Evolutionary conservation across 2,888 invertebrate genomes (phyloP).

Genomic region (Colletes collaris): DNA sequence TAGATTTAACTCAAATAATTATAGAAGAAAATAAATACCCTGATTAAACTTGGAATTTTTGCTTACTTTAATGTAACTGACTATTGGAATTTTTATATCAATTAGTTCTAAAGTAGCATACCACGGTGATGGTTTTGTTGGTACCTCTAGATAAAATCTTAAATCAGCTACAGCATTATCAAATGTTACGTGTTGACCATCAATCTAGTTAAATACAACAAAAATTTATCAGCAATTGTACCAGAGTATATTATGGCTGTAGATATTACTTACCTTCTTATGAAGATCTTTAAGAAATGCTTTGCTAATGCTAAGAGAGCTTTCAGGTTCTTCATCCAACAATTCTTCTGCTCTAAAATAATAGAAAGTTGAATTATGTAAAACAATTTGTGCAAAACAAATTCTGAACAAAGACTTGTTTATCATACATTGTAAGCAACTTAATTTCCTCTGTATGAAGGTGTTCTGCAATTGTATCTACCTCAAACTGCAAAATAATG

Average conservation of each 20-base stretch:
- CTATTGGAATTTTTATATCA: constrained; percentile 62
- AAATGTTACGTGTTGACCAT: constrained; percentile 58
- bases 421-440: constrained; percentile 67
- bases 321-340: constrained; percentile 34
- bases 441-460: constrained; percentile 42
- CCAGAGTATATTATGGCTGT: constrained; percentile 1
- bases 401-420: constrained; percentile 15
- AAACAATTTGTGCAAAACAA: constrained; percentile 5
- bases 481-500: constrained; percentile 56
- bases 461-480: constrained; percentile 36
- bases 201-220: constrained; percentile 46
- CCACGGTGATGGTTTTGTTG: constrained; percentile 44
- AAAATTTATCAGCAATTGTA: constrained; percentile 11
- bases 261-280: constrained; percentile 52
- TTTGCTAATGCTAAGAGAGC: constrained; percentile 54
- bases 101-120: constrained; percentile 58
- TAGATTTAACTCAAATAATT: neutral
- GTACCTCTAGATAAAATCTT: constrained; percentile 54
- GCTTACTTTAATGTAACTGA: constrained; percentile 65
- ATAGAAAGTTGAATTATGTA: constrained; percentile 12
- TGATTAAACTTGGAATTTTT: neutral
- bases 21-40: neutral
- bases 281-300: constrained; percentile 58
- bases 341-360: constrained; percentile 61
- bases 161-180: constrained; percentile 56